Percentiles rank a stretch among this genome's conserved stretches.
Conservation (phyloP, 2,797 vertebrate species). For the Craterocephalus amniculus region DNA sequence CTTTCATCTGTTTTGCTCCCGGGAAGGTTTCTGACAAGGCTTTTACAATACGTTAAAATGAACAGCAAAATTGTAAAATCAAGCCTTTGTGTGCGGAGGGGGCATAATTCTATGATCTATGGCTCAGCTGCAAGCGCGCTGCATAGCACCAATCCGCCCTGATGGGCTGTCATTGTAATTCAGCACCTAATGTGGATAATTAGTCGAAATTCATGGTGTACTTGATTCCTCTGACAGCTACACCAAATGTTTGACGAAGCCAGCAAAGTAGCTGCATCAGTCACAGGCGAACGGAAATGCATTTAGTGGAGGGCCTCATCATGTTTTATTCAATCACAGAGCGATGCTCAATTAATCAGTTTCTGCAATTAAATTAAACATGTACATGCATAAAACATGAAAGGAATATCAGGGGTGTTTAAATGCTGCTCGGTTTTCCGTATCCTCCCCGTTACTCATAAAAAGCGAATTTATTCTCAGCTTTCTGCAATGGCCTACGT, state of each 20-base stretch:
- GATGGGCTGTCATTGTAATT: constrained; percentile 76
- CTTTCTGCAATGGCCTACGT: constrained; percentile 8
- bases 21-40: constrained; percentile 7
- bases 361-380: constrained; percentile 87
- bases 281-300: constrained; percentile 84
- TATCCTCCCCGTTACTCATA: constrained; percentile 27
- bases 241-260: constrained; percentile 82
- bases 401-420: constrained; percentile 76
- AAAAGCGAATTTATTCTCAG: constrained; percentile 36
- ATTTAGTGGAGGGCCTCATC: constrained; percentile 83
- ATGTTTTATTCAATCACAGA: constrained; percentile 87
- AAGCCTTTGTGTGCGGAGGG: constrained; percentile 41
- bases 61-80: constrained; percentile 46
- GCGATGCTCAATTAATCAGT: constrained; percentile 85
- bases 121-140: constrained; percentile 72
- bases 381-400: constrained; percentile 85
- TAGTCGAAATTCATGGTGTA: constrained; percentile 83
- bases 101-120: constrained; percentile 62
- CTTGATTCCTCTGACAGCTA: constrained; percentile 77
- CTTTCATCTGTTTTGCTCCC: constrained; percentile 8
- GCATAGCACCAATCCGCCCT: constrained; percentile 60
- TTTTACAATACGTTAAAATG: constrained; percentile 34
- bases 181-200: constrained; percentile 81
- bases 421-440: constrained; percentile 36
- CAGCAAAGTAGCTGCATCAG: constrained; percentile 80